Conservation (phyloP, 2,888 invertebrate genomes). For the Iphiclides podalirius region DNA sequence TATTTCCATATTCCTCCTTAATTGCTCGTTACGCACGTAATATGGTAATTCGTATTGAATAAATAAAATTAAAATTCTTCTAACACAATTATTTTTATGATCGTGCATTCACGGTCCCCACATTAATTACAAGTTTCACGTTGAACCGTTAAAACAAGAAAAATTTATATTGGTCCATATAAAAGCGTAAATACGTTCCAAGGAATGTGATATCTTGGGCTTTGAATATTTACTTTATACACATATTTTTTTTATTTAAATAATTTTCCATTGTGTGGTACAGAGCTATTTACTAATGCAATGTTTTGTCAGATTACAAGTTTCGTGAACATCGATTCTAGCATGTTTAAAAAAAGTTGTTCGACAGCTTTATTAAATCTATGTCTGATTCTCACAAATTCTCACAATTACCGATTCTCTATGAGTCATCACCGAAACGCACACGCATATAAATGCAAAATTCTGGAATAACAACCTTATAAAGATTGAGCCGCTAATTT, state of each 20-base stretch:
- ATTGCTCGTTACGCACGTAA: conserved; percentile 20
- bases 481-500: conserved; percentile 4
- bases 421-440: conserved; percentile 22
- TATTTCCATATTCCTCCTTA: conserved; percentile 16
- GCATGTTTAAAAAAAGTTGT: conserved; percentile 8
- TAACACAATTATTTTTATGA: conserved; percentile 20
- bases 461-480: conserved; percentile 1
- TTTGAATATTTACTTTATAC: no score
- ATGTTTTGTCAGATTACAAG: no score
- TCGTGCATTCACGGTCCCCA: conserved; percentile 6
- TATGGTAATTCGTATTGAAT: conserved; percentile 15
- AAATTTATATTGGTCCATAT: conserved; percentile 14
- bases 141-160: conserved; percentile 11
- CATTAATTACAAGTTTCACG: conserved; percentile 19
- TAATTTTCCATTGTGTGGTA: no score
- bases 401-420: conserved; percentile 18
- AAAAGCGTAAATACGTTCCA: conserved; percentile 14
- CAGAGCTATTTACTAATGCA: no score
- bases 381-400: conserved; percentile 15
- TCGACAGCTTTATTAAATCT: conserved; percentile 18
- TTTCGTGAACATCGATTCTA: not conserved
- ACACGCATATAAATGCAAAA: conserved; percentile 11
- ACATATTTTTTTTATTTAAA: no score
- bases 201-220: conserved; percentile 16
- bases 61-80: conserved; percentile 21